Base-by-base conservation (phyloP, 53 echinoderm and acorn worm species). In the Antedon mediterranea region DNA sequence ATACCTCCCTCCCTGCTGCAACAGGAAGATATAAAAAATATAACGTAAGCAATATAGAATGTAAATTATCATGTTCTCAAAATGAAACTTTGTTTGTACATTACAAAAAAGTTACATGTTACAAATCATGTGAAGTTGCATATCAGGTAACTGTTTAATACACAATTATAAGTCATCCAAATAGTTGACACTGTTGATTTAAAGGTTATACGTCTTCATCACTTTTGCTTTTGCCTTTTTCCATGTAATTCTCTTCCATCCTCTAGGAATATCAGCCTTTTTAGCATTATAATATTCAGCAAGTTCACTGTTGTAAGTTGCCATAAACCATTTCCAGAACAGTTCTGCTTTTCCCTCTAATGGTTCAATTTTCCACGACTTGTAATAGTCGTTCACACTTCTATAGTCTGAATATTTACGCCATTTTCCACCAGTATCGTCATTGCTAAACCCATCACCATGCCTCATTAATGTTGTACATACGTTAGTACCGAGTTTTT, bases 261-360 rank as follows among this genome's bases (percentile, higher is more conserved):
- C 83, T n/a, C 34, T 13, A 0, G 83, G 83, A 34, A 83, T 74
- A 5, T 77, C n/a, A 15, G 83, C 83, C 30, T 83, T 43, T 3
- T 33, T 71, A 3, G 28, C 14, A 34, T 34, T 43, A 77, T 77
- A 83, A 32, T 71, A 15, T 37, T 32, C 13, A 27, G 83, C 83
- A 72, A 83, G 77, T 31, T 83, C 77, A 28, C 77, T 34, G 23
- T 78, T 83, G 41, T 74, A 83, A 0, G 30, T 37, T 30, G 74
- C 74, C 34, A 83, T 26, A 4, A 83, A 77, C 83, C 83, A 83
- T 33, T 77, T 83, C 83, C 83, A 83, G 32, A 77, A 83, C 0
- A 72, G 71, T 0, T 74, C n/a, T 13, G 83, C 71, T 0, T 57
- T 26, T 2, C 11, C 23, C 15, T 11, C 57, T 15, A 23, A 23